Base-by-base conservation (phyloP, 2,888 invertebrate genomes). In the Synergus gifuensis region DNA sequence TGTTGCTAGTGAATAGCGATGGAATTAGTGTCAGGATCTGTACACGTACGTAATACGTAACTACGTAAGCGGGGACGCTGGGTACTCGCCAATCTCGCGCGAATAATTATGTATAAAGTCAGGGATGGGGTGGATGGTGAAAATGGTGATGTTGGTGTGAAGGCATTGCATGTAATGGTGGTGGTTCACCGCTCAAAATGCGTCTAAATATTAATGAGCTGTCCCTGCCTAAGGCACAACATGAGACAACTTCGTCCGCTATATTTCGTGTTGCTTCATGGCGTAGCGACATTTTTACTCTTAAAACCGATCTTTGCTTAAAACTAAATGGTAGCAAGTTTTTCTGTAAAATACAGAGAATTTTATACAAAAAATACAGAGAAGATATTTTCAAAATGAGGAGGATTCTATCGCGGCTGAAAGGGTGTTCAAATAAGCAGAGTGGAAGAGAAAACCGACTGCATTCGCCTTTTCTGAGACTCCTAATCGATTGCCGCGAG, bases 151-250 rank as follows among this genome's bases (percentile, higher is more conserved):
- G 77, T 85, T 83, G 85, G 82, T 80, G 85, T 86, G 86, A 88
- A 86, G 88, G 84, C 82, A 86, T 83, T 83, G 69, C 80, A 80
- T 81, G 80, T 83, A 81, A 82, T 84, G 81, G 83, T 76, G 81
- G 76, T 79, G 83, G 83, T 81, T 80, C 81, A 80, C 80, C 79
- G 84, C 82, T 81, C 82, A 81, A 83, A 91, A 91, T 91, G 90
- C 90, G 91, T 92, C 91, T 92, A 92, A 91, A 92, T 92, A 92
- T 91, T 91, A 92, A 92, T 91, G 91, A 91, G 90, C 88, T 90
- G 90, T 91, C 90, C 90, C 88, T 89, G 90, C 90, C 90, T 90
- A 89, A 87, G 90, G 91, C 89, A 85, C 85, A 83, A 82, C 81
- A 79, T 82, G 83, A 81, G 79, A 77, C 81, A 82, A 84, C 82